A percentile compares a stretch with the other conserved stretches of the same genome.
Conservation (phyloP, 2,113 vertebrate genomes). For the Neogobius melanostomus region DNA sequence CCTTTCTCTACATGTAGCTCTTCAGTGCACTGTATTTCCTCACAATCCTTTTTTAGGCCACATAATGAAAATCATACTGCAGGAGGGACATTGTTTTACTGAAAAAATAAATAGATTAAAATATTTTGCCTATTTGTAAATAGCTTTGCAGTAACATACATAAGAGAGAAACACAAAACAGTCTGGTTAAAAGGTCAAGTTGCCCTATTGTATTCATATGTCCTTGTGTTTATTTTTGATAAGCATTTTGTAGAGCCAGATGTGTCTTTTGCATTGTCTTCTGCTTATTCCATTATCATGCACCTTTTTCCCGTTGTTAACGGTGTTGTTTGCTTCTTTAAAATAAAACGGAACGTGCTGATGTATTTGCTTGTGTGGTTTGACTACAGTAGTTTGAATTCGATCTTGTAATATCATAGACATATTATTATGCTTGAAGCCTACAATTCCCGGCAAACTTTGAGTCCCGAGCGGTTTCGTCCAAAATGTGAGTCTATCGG, state of each 20-base stretch:
- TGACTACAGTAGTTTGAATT: background rate
- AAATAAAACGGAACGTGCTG: slow-evolving; percentile 52
- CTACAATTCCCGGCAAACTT: slow-evolving; percentile 61
- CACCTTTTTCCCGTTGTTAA: slow-evolving; percentile 58
- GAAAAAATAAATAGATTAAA: slow-evolving; percentile 2
- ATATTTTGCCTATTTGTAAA: slow-evolving; percentile 32
- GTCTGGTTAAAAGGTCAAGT: background rate
- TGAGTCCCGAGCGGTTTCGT: slow-evolving; percentile 39
- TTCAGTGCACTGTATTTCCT: slow-evolving; percentile 3
- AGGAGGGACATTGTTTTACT: slow-evolving; percentile 13
- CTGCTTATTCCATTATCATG: slow-evolving; percentile 48
- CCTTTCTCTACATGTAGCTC: slow-evolving; percentile 48
- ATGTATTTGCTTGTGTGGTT: background rate
- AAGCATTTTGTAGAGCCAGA: slow-evolving; percentile 21
- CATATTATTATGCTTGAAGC: background rate
- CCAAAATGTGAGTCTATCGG: slow-evolving; percentile 26
- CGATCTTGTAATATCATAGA: background rate
- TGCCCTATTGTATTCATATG: background rate
- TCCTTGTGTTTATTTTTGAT: slow-evolving; percentile 39
- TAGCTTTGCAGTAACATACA: slow-evolving; percentile 43
- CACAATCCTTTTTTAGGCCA: background rate
- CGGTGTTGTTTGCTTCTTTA: slow-evolving; percentile 71
- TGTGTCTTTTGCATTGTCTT: slow-evolving; percentile 23
- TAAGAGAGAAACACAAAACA: slow-evolving; percentile 14
- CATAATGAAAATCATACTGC: slow-evolving; percentile 6